Evolutionary conservation across 2,888 invertebrate genomes (phyloP).

Genomic region (Hermaeophaga mercurialis): DNA sequence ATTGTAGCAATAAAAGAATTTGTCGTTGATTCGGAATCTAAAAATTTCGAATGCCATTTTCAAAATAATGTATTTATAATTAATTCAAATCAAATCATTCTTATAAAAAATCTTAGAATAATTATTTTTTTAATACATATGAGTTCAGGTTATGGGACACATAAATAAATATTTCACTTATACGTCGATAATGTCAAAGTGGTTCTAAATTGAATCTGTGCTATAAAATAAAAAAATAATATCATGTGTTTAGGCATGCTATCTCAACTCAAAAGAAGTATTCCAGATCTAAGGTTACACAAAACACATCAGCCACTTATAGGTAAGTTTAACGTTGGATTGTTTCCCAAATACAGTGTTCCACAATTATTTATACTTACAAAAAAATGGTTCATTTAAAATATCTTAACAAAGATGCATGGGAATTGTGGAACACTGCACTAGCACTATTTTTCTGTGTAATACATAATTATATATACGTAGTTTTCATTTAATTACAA

Average conservation of each 20-base stretch:
- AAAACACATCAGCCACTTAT: constrained; percentile 78
- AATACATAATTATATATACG: too few relatives aligned
- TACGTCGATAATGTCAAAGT: background rate
- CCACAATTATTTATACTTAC: constrained; percentile 4
- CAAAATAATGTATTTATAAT: too few relatives aligned
- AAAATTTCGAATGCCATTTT: too few relatives aligned
- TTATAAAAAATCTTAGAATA: too few relatives aligned
- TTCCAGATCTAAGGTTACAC: constrained; percentile 81
- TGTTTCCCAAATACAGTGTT: constrained; percentile 19
- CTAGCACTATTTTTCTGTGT: constrained; percentile 13
- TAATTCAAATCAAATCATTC: too few relatives aligned
- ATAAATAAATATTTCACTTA: background rate
- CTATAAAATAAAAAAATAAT: constrained; percentile 44
- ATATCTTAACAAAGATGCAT: too few relatives aligned
- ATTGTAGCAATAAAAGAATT: too few relatives aligned
- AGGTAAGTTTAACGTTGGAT: constrained; percentile 62
- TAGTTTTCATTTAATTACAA: too few relatives aligned
- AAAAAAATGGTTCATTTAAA: too few relatives aligned
- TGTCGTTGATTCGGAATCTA: too few relatives aligned
- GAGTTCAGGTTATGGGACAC: too few relatives aligned
- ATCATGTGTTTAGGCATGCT: constrained; percentile 77
- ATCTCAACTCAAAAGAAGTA: constrained; percentile 86
- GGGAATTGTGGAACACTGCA: constrained; percentile 5
- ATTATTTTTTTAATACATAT: too few relatives aligned
- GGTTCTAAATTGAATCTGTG: constrained; percentile 31